Conservation (phyloP, 2,797 vertebrate species). For the Apogon talboti region DNA sequence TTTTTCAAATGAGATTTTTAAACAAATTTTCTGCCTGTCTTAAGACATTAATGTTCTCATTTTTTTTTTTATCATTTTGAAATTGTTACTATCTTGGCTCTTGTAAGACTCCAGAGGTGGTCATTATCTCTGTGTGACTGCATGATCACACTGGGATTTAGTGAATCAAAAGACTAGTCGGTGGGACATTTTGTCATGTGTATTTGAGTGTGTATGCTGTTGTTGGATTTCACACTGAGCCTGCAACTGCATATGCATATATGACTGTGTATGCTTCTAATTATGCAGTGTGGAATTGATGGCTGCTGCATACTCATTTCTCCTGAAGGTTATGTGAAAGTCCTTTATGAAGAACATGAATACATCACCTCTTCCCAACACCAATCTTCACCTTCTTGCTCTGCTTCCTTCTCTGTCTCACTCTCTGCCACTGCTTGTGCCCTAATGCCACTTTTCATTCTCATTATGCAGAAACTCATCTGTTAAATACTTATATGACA, state of each 20-base stretch:
- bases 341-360: slow-evolving; percentile 40
- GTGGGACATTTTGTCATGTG: background rate
- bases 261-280: background rate
- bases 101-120: background rate
- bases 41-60: background rate
- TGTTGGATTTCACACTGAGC: background rate
- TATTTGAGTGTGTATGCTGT: background rate
- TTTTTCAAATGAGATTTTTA: background rate
- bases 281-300: background rate
- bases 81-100: background rate
- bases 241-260: slow-evolving; percentile 1
- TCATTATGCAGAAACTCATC: slow-evolving; percentile 36
- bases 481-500: slow-evolving; percentile 16
- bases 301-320: slow-evolving; percentile 36
- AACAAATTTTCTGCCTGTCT: background rate
- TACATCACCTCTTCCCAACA: slow-evolving; percentile 37
- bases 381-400: slow-evolving; percentile 9
- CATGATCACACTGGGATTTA: slow-evolving; percentile 34
- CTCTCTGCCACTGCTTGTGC: slow-evolving; percentile 2
- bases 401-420: background rate
- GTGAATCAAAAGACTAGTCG: slow-evolving; percentile 13
- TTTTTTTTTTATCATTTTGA: background rate
- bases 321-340: slow-evolving; percentile 65
- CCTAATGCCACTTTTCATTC: slow-evolving; percentile 14
- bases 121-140: slow-evolving; percentile 24